Evolutionary conservation across 37 sponge, comb jelly and placozoan species (phyloP), one percentile per base, ranked within the genome.

Genomic region (Halichondria panicea): DNA sequence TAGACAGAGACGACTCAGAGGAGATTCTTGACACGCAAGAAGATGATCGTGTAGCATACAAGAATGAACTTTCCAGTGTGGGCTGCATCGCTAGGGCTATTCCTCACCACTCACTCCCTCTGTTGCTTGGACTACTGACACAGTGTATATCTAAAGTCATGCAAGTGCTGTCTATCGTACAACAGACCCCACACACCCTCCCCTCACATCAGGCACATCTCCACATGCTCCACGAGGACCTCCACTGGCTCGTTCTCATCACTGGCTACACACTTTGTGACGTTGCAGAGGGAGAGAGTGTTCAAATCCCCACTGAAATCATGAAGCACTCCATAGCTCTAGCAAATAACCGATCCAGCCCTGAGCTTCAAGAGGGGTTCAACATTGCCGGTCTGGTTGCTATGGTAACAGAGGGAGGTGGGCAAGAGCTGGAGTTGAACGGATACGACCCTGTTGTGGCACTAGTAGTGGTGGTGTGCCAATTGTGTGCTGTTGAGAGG

Each of bases 191-290:
- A 9, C 34, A 53, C 11, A 24, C 71, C 36, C 58, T 82, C 42
- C 7, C 9, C 43, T 38, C 66, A 4, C 45, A 70, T 0, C 56
- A 61, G 38, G 52, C 44, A 9, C n/a, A 77, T n/a, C 62, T 87
- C 22, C 76, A 83, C 53, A 55, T 30, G 12, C 70, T 87, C 18
- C 70, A 79, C 48, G 92, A 92, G 53, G 92, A 92, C 65, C 42
- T 92, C 3, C 92, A 92, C 70, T 92, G 92, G 92, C 54, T 92
- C 59, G 28, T 45, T 0, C 33, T 92, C 31, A 54, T 92, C 34
- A 28, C 92, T 11, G 80, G 83, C 30, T 83, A 69, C 31, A 71
- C 85, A 2, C 77, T 92, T 24, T 68, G 72, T 32, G 66, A 81
- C 55, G 55, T 85, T 30, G 74, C 43, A 4, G 11, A 30, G 13